phyloP scores from a whole-genome alignment of 2,797 vertebrate species.

The Propithecus deckenii region DNA sequence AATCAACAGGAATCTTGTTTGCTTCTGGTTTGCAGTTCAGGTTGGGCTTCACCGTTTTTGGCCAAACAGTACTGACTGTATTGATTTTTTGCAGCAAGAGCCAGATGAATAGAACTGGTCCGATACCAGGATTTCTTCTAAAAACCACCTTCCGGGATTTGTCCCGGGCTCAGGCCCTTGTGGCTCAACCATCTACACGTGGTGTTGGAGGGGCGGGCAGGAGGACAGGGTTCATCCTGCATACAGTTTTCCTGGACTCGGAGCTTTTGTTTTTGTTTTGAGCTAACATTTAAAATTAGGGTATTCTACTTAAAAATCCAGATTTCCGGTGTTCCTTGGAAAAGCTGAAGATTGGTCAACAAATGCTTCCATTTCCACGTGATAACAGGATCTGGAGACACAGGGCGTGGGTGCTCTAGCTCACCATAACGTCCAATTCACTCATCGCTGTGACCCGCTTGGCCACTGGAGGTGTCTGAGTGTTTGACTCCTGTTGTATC shows the following conservation, averaged over 20 bases:
- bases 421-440: rapidly evolving
- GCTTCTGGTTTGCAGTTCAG: not conserved
- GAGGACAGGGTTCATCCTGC: not conserved
- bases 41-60: not conserved
- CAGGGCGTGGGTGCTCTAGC: rapidly evolving
- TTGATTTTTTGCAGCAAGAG: conserved; percentile 43
- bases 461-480: not conserved
- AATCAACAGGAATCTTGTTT: not conserved
- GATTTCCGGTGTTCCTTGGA: not conserved
- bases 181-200: not conserved
- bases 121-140: not conserved
- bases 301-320: not conserved
- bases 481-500: not conserved
- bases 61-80: not conserved
- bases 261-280: not conserved
- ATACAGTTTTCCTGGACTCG: not conserved
- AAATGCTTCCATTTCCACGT: not conserved
- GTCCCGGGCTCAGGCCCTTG: not conserved
- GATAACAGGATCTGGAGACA: not conserved
- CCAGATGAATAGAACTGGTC: not conserved
- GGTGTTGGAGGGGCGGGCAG: not conserved
- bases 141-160: not conserved
- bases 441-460: not conserved
- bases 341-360: not conserved
- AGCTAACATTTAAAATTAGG: not conserved